Percentiles rank a stretch among this genome's conserved stretches.
Evolutionary conservation across 2,113 vertebrate genomes (phyloP).

Genomic region (Myiozetetes cayanensis): DNA sequence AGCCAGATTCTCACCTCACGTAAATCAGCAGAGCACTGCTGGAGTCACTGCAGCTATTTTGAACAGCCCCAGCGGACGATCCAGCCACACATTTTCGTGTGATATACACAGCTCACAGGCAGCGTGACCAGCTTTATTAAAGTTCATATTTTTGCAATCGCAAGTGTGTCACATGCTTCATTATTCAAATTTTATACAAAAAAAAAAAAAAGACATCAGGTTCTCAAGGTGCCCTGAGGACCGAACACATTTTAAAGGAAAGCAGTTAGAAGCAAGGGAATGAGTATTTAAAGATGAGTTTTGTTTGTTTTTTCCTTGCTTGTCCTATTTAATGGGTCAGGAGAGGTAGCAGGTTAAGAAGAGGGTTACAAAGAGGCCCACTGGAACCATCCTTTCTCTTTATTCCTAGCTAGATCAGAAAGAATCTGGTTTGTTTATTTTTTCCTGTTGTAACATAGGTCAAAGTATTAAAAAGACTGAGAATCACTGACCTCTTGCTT

Average conservation of each 20-base stretch:
- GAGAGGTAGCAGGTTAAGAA: background rate
- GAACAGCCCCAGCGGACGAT: background rate
- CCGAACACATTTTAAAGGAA: conserved; percentile 20
- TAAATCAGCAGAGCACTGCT: conserved; percentile 2
- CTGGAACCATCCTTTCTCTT: background rate
- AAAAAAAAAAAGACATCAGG: background rate
- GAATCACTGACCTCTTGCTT: conserved; percentile 18
- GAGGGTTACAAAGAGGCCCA: conserved; percentile 8
- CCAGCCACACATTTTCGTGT: background rate
- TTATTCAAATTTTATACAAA: conserved; percentile 27
- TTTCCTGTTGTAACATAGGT: conserved; percentile 29
- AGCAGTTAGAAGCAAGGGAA: background rate
- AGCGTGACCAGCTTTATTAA: conserved; percentile 11
- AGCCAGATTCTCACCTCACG: conserved; percentile 42
- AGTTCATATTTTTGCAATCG: conserved; percentile 2
- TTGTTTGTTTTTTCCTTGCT: background rate
- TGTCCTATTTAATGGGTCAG: background rate
- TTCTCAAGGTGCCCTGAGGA: conserved; percentile 31
- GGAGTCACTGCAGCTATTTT: conserved; percentile 34
- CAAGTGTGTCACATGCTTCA: conserved; percentile 24
- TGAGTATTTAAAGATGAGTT: background rate
- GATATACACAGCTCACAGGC: conserved; percentile 6
- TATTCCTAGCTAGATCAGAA: conserved; percentile 31
- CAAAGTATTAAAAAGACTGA: conserved; percentile 41
- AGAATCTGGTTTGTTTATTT: conserved; percentile 34